phyloP scores from a whole-genome alignment of 2,113 vertebrate genomes.

The Nycticorax nycticorax region DNA sequence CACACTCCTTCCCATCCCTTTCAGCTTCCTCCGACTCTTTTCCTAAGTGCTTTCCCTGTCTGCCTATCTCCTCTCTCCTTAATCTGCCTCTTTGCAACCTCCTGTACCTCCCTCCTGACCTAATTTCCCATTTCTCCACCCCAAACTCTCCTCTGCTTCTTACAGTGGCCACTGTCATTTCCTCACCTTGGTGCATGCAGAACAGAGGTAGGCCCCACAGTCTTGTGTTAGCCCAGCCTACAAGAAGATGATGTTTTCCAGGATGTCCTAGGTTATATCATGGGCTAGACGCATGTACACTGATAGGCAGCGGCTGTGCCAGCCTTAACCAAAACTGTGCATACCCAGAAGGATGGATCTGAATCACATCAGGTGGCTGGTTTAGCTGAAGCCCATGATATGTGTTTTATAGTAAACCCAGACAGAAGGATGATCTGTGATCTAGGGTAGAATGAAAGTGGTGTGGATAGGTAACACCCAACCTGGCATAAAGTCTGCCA shows the following conservation, averaged over 20 bases:
- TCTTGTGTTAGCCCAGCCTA: neutral
- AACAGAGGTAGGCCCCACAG: neutral
- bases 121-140: neutral
- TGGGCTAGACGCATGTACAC: accelerated
- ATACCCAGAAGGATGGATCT: neutral
- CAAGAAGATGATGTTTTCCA: neutral
- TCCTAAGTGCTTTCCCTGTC: neutral
- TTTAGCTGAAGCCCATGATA: neutral
- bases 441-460: neutral
- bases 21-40: neutral
- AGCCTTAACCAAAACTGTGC: neutral
- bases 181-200: neutral
- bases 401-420: neutral
- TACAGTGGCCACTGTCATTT: neutral
- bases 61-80: neutral
- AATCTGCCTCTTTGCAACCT: neutral
- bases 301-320: neutral
- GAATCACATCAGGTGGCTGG: neutral
- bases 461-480: neutral
- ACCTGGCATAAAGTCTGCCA: neutral
- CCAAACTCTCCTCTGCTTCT: neutral
- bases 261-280: no score
- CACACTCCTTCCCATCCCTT: neutral
- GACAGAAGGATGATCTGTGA: neutral
- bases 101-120: neutral